Evolutionary conservation across 2,797 vertebrate genomes (phyloP).

Genomic region (Muscicapa striata): DNA sequence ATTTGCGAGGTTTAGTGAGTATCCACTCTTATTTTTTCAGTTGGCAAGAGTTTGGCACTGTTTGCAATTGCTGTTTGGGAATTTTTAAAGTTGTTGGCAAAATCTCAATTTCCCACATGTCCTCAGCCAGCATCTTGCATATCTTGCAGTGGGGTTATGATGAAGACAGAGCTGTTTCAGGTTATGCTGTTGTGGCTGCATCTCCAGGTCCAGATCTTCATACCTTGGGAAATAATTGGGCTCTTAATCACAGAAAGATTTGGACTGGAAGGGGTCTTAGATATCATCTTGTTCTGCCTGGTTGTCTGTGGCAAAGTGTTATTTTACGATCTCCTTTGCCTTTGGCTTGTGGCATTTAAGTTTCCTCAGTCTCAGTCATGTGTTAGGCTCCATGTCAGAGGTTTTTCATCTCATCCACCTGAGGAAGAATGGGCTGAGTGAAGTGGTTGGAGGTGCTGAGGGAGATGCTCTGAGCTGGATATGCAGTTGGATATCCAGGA

Average conservation of each 20-base stretch:
- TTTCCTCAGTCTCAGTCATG: background rate
- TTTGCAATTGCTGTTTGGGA: background rate
- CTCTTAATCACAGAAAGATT: background rate
- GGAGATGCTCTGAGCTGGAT: background rate
- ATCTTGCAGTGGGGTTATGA: background rate
- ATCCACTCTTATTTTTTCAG: background rate
- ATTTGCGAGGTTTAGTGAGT: background rate
- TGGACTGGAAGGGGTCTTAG: background rate
- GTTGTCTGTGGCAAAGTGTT: background rate
- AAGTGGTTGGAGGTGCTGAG: background rate
- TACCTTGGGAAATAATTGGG: background rate
- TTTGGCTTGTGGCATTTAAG: background rate
- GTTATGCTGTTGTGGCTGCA: background rate
- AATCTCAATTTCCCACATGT: background rate
- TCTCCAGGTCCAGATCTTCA: background rate
- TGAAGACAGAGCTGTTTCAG: background rate
- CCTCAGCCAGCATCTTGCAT: background rate
- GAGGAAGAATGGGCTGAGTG: background rate
- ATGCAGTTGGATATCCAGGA: background rate
- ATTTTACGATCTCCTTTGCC: background rate
- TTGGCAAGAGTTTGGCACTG: background rate
- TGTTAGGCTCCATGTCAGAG: fast-evolving
- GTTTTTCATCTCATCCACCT: background rate
- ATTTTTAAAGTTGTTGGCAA: background rate
- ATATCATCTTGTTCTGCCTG: background rate